Evolutionary conservation across 1,140 invertebrate genomes (phyloP).

Genomic region (Cherax destructor): DNA sequence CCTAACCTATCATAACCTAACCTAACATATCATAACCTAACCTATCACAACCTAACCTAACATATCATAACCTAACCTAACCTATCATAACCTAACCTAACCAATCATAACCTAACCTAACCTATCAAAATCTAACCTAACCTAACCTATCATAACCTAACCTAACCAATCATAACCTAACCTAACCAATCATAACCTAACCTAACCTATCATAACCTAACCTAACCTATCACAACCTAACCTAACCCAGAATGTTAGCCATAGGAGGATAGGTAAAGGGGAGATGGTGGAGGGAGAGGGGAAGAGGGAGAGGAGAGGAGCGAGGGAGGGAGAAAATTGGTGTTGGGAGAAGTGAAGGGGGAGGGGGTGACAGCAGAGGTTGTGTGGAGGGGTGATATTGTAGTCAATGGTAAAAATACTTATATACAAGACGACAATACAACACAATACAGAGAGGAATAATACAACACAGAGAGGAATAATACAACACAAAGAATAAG

Average conservation of each 20-base stretch:
- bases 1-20: no score
- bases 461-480: neutral
- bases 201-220: neutral
- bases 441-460: neutral
- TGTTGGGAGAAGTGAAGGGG: neutral
- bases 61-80: no score
- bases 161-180: no score
- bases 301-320: neutral
- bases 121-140: no score
- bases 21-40: no score
- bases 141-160: no score
- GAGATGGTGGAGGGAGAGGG: constrained; percentile 7
- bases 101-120: no score
- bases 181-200: neutral
- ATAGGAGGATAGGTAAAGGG: neutral
- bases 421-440: neutral
- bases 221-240: no score
- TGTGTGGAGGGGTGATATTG: neutral
- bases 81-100: no score
- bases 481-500: no score
- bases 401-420: neutral
- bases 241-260: neutral
- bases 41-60: no score
- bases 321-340: neutral
- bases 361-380: neutral